Evolutionary conservation across 23 tunicate genomes (phyloP), one percentile per base, ranked within the genome.

Genomic region (Halocynthia aurantium): DNA sequence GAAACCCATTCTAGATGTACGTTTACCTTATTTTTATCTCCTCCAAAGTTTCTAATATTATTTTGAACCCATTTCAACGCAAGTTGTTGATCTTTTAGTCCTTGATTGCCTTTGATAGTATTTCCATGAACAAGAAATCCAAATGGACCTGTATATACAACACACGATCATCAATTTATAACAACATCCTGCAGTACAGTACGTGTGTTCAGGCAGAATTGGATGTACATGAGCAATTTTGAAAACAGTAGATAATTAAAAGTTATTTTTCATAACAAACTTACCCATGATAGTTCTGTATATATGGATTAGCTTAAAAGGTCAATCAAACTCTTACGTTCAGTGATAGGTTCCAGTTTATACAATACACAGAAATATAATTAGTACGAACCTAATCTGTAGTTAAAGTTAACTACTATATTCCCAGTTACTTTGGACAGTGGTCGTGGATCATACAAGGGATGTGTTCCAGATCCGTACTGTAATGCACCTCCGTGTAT

Each of bases 401-500:
- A 94, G 77, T 94, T 94, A 22, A 88, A 53, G 19, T 83, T 75
- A 17, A 94, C 95, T 22, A 94, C 77, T 53, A 94, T 84, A 21
- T 85, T 66, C 19, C 74, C 67, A 9, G 86, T 88, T 40, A 63
- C 56, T 11, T 88, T 76, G 82, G 84, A 71, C 11, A 94, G 68
- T 76, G 52, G 88, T 53, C 95, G 67, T 57, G 90, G 95, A 65
- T 94, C 99, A 66, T 81, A 94, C 6, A 81, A 6, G 10, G 73
- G 55, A 21, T 53, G 18, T 8, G 89, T 77, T 52, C 84, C 93
- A 11, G 88, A 68, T 52, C 99, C 99, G 18, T 72, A 44, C 51
- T 53, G 61, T 53, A 81, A 78, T 18, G 88, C 97, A 7, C 99
- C 99, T 13, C 99, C 99, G 77, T 95, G 93, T 7, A 89, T 22